Base-by-base conservation (phyloP, 2,113 vertebrate species). In the Sarotherodon lohbergeri region DNA sequence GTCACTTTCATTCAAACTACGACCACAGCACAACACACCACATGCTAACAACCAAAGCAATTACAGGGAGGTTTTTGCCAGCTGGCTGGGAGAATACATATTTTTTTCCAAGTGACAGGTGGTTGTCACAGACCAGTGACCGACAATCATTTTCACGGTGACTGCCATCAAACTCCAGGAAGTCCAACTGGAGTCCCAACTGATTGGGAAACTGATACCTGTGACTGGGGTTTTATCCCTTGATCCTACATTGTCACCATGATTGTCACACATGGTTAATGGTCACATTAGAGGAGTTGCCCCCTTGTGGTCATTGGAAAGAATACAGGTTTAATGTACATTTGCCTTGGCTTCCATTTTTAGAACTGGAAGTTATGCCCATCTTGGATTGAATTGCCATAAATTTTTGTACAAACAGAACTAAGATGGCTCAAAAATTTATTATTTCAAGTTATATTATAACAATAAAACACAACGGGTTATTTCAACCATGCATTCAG, bases 261-360 rank as follows among this genome's bases (percentile, higher is more conserved):
- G 34, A 68, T 22, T 22, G 61, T 68, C 34, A 68, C 63, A 68
- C 63, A 68, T 68, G n/a, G 63, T 68, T 68, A 41, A 41, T 68
- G 19, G 63, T 68, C 63, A 68, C 1, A 14, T 41, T 6, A 50
- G 24, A 76, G 71, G 6, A 50, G 24, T 0, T 0, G 16, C 27
- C 48, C 24, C 73, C 46, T 78, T 19, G 73, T 78, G 73, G 73
- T 2, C 4, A 78, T 0, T n/a, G 6, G 27, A 78, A 52, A 52
- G 73, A 9, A 78, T 48, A 50, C 46, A 9, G 46, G 6, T 76
- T 76, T 48, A 29, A 48, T 48, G 27, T 19, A 50, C 6, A n/a
- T 50, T 0, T 48, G 41, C 41, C 41, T 50, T 78, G 3, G 71
- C 71, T 0, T 52, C 46, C 32, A 19, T 52, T 78, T 78, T 52